Base-by-base conservation (phyloP, 2,888 invertebrate genomes). In the Junonia oenone region DNA sequence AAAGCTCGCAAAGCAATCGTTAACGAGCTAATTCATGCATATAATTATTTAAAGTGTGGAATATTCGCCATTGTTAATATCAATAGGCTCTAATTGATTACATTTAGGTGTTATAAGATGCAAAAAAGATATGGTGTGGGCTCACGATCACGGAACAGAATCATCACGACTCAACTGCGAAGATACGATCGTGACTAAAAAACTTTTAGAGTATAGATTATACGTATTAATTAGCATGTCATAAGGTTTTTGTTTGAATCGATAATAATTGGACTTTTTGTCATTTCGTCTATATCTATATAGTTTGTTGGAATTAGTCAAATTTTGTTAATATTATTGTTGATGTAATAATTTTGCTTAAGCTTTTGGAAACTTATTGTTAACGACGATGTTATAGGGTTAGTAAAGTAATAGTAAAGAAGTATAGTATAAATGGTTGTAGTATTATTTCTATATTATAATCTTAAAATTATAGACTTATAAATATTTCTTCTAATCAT, bases 131-230 rank as follows among this genome's bases (percentile, higher is more conserved):
- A 53, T 50, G 65, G 69, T 65, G 66, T 63, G 64, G 63, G 63
- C 67, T 71, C 83, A 83, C 79, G 87, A 87, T 68, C 71, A 64
- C 85, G 87, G 85, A 86, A 82, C 76, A 75, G 70, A 71, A 71
- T 65, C 54, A 68, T 80, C 82, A 84, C 83, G 83, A 82, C 62
- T 63, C 56, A 52, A 19, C 46, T 19, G 31, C 63, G 65, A 65
- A 65, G 65, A 64, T 65, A 59, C 63, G 46, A 51, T 64, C 65
- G 67, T 69, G 69, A 68, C 71, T 68, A 56, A 66, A 50, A 31
- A 59, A 55, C 47, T 61, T 64, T 54, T 65, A 59, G 56, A 59
- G 56, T 62, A 64, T 65, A 55, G 37, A 55, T 61, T 67, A 66
- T 66, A 60, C 55, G 8, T 51, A 56, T 62, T 67, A 67, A 71